Evolutionary conservation across 2,113 vertebrate species (phyloP).

Genomic region (Xyrauchen texanus): DNA sequence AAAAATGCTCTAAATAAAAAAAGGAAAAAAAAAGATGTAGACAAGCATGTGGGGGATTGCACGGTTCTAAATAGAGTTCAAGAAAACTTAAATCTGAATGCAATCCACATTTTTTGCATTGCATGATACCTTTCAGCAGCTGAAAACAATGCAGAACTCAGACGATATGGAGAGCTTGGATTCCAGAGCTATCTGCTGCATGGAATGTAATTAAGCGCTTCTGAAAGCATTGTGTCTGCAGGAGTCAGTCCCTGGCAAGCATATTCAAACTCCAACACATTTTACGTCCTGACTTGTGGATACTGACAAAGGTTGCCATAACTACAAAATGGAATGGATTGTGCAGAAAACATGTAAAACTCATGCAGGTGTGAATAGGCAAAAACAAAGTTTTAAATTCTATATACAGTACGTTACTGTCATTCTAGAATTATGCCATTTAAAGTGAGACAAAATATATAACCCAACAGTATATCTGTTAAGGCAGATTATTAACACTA

Average conservation of each 20-base stretch:
- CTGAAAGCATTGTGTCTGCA: constrained; percentile 52
- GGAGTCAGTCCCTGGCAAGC: constrained; percentile 33
- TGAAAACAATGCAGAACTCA: constrained; percentile 64
- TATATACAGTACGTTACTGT: no score
- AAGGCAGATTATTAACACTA: no score
- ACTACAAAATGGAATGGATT: not conserved
- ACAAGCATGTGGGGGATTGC: not conserved
- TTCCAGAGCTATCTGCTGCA: constrained; percentile 71
- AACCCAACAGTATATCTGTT: no score
- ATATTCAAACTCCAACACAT: constrained; percentile 55
- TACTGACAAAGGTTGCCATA: constrained; percentile 11
- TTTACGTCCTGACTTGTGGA: not conserved
- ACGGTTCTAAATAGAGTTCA: not conserved
- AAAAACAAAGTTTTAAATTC: not conserved
- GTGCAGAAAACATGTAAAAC: not conserved
- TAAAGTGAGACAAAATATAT: no score
- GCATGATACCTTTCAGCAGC: constrained; percentile 56
- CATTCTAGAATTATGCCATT: no score
- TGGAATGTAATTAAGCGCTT: constrained; percentile 74
- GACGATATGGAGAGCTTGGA: constrained; percentile 61
- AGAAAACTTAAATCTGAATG: not conserved
- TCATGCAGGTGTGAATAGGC: not conserved
- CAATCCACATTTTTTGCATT: not conserved
- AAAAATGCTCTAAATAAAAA: no score
- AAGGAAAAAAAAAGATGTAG: no score